Base-by-base conservation (phyloP, 2,888 invertebrate genomes). In the Tipula confusa region DNA sequence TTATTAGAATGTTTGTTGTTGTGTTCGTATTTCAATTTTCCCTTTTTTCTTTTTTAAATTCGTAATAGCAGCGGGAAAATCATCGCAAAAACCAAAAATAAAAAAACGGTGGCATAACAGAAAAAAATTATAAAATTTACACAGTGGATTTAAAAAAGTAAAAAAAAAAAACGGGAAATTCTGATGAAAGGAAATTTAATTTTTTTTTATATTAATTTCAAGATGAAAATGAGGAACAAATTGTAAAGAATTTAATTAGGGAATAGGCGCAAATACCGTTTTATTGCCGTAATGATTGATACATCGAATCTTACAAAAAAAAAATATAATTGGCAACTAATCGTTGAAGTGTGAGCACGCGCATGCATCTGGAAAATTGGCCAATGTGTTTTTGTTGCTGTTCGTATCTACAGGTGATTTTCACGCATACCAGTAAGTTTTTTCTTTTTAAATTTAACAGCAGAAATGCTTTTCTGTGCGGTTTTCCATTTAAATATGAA, bases 271-370 rank as follows among this genome's bases (percentile, higher is more conserved):
- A 64, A 64, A 24, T 64, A 64, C 7, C 1, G 2, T 64, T 64
- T 64, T 24, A 64, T 64, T 64, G 64, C 64, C 64, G 9, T 64
- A 64, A 64, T 64, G 64, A 64, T 64, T 64, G 64, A 64, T 64
- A 64, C 24, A 64, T 11, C 24, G 64, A 64, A 11, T 24, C 13
- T n/a, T 43, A 38, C 1, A 9, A 38, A 38, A 38, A 38, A 13
- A 31, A 38, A 13, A 38, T 13, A 64, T 64, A 64, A 64, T 64
- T 64, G 24, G 64, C 24, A 64, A 64, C 64, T 9, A 64, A 64
- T 64, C 64, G 18, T 43, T 43, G n/a, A n/a, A n/a, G n/a, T 43
- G n/a, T 15, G 15, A 18, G 43, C 1, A 24, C 64, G 24, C 18
- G 24, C 9, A n/a, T 5, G 48, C 18, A n/a, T n/a, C n/a, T 48